Evolutionary conservation across 2,113 vertebrate genomes (phyloP).

Genomic region (Phyllopteryx taeniolatus): DNA sequence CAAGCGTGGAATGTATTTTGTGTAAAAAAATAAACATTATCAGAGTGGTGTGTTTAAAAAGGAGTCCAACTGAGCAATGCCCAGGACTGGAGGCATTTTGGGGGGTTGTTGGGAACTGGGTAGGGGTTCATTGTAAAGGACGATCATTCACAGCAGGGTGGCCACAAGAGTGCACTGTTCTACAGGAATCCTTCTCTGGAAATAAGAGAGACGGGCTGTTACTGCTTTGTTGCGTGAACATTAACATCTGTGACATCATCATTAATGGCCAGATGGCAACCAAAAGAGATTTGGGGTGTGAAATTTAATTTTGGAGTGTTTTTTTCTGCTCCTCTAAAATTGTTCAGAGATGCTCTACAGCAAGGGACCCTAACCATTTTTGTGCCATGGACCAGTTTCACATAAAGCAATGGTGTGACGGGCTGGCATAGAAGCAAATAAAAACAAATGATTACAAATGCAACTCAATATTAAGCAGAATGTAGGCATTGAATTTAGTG

Average conservation of each 20-base stretch:
- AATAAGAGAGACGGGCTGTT: slow-evolving; percentile 89
- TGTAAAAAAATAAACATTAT: slow-evolving; percentile 38
- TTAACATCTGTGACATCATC: slow-evolving; percentile 44
- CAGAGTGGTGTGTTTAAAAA: slow-evolving; percentile 33
- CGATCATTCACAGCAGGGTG: slow-evolving; percentile 80
- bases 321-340: background rate
- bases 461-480: background rate
- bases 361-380: background rate
- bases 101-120: slow-evolving; percentile 15
- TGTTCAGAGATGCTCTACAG: background rate
- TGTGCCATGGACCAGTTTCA: background rate
- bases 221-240: slow-evolving; percentile 62
- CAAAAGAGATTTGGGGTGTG: slow-evolving; percentile 3
- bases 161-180: slow-evolving; percentile 77
- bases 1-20: slow-evolving; percentile 44
- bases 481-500: too few relatives aligned
- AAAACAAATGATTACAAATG: background rate
- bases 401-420: background rate
- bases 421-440: background rate
- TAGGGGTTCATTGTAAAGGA: slow-evolving; percentile 35
- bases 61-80: slow-evolving; percentile 62
- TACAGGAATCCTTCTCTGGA: slow-evolving; percentile 97
- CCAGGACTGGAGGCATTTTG: slow-evolving; percentile 46
- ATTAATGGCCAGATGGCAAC: slow-evolving; percentile 27
- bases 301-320: background rate